Conservation (phyloP, 2,888 invertebrate species). For the Acronicta leporina region DNA sequence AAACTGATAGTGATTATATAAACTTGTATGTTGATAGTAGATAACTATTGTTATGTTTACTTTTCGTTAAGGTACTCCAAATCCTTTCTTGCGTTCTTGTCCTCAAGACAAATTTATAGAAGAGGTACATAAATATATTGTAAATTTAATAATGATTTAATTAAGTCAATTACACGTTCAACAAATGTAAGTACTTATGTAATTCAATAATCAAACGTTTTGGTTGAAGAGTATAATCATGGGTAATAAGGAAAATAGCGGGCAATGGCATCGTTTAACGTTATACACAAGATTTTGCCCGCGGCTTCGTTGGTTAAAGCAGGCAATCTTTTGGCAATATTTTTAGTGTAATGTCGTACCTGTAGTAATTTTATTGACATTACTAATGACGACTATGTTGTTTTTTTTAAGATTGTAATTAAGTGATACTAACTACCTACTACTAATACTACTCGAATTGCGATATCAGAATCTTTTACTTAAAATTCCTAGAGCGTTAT, state of each 20-base stretch:
- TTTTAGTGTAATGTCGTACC: too few species aligned
- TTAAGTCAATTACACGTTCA: conserved; percentile 47
- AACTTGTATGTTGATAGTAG: too few species aligned
- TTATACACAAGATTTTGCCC: conserved; percentile 25
- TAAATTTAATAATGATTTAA: conserved; percentile 40
- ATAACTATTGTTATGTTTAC: neutral
- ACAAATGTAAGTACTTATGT: conserved; percentile 51
- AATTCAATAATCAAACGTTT: conserved; percentile 48
- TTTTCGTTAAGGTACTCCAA: neutral
- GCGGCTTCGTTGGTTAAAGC: conserved; percentile 19
- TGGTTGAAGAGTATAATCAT: conserved; percentile 42
- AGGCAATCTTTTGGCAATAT: conserved; percentile 11
- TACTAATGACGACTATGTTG: too few species aligned
- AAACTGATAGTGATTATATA: too few species aligned
- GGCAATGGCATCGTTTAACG: conserved; percentile 22
- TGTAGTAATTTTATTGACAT: neutral
- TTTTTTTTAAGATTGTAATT: too few species aligned
- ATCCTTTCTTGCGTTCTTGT: conserved; percentile 18
- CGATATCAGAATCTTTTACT: too few species aligned
- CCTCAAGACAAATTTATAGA: conserved; percentile 37
- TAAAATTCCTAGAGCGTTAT: too few species aligned
- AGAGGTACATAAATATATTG: conserved; percentile 5
- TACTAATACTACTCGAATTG: too few species aligned
- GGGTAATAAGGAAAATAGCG: conserved; percentile 43
- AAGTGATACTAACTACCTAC: too few species aligned